Evolutionary conservation across 1,140 invertebrate genomes (phyloP).

Genomic region (Diprion similis): DNA sequence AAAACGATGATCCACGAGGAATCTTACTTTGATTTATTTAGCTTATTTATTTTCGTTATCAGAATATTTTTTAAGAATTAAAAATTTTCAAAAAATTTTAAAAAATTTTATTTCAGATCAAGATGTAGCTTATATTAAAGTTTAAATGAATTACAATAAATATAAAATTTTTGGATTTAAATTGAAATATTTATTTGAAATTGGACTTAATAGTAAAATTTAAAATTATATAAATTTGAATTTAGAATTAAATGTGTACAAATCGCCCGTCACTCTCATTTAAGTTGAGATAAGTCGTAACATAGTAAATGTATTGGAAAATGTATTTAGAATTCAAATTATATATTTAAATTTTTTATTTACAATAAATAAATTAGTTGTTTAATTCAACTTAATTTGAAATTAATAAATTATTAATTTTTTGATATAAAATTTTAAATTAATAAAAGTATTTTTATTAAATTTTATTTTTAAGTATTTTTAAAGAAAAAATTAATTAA

Average conservation of each 20-base stretch:
- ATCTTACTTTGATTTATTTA: constrained; percentile 60
- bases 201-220: constrained; percentile 66
- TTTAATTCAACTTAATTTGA: constrained; percentile 59
- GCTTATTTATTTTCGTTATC: constrained; percentile 65
- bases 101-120: constrained; percentile 63
- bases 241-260: constrained; percentile 65
- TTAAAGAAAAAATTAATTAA: constrained; percentile 52
- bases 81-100: constrained; percentile 56
- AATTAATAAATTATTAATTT: constrained; percentile 45
- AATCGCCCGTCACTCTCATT: constrained; percentile 73
- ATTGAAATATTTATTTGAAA: constrained; percentile 51
- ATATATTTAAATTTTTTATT: constrained; percentile 65
- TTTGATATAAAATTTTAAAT: constrained; percentile 41
- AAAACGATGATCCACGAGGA: constrained; percentile 67
- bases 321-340: constrained; percentile 66
- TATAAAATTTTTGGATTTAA: constrained; percentile 46
- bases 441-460: constrained; percentile 46
- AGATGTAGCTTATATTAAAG: constrained; percentile 64
- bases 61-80: constrained; percentile 61
- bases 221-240: constrained; percentile 52
- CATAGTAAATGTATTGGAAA: constrained; percentile 66
- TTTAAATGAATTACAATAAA: constrained; percentile 61
- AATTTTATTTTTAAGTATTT: constrained; percentile 55
- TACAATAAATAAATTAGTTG: constrained; percentile 62
- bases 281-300: constrained; percentile 54